Evolutionary conservation across 1,140 invertebrate species (phyloP).

Genomic region (Dinothrombium tinctorium): DNA sequence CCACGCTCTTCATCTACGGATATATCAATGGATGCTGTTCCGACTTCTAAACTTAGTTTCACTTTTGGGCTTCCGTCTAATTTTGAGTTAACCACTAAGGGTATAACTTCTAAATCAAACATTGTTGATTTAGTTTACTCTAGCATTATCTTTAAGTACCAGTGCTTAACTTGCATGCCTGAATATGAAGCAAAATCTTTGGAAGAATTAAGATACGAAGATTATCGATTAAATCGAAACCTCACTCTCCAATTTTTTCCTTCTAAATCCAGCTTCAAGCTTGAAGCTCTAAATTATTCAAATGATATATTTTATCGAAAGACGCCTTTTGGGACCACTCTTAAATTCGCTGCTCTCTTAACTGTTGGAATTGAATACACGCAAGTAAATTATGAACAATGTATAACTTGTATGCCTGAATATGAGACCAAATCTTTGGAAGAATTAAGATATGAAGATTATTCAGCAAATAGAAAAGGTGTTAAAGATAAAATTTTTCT

Average conservation of each 20-base stretch:
- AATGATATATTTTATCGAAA: slow-evolving; percentile 16
- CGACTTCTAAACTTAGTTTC: too few relatives aligned
- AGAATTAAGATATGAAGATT: slow-evolving; percentile 79
- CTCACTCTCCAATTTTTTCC: not conserved
- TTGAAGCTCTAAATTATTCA: not conserved
- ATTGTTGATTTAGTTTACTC: not conserved
- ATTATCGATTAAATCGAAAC: slow-evolving; percentile 30
- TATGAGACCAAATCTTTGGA: slow-evolving; percentile 82
- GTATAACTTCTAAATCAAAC: not conserved
- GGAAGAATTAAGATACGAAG: slow-evolving; percentile 76
- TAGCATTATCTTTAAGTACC: not conserved
- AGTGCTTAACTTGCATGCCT: slow-evolving; percentile 45
- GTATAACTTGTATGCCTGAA: slow-evolving; percentile 92
- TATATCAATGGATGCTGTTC: too few relatives aligned
- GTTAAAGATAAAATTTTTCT: slow-evolving; percentile 3
- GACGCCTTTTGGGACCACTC: slow-evolving; percentile 33
- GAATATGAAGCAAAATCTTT: slow-evolving; percentile 84
- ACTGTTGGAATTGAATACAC: slow-evolving; percentile 56
- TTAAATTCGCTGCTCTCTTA: too few relatives aligned
- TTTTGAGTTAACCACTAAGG: not conserved
- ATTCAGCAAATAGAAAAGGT: slow-evolving; percentile 53
- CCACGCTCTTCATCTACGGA: too few relatives aligned
- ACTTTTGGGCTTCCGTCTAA: slow-evolving; percentile 1
- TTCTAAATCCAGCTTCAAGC: not conserved
- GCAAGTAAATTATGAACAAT: slow-evolving; percentile 67